These are phyloP conservation scores for Charaxes varanes DNA, from an alignment of 1,140 invertebrate genomes.

Conservation along the genomic window DNA sequence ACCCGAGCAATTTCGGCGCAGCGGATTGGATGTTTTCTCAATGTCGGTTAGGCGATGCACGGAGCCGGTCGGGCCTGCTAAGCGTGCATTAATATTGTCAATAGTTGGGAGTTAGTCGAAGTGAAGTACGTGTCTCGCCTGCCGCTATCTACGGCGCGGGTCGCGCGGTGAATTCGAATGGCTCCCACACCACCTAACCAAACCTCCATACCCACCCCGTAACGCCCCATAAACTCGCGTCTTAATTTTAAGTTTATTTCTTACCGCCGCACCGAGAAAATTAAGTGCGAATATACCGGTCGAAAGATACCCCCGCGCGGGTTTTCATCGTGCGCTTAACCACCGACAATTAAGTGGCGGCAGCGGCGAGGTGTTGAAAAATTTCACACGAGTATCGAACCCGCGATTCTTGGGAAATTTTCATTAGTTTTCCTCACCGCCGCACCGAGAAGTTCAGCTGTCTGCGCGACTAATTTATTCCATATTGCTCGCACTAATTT, in stretches of 20 bases:
- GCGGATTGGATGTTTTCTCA: slow-evolving; percentile 30
- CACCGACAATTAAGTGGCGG: no score
- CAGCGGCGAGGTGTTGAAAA: no score
- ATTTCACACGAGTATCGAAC: no score
- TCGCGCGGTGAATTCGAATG: slow-evolving; percentile 70
- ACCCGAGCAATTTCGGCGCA: slow-evolving; percentile 5
- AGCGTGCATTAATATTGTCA: slow-evolving; percentile 73
- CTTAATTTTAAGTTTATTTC: slow-evolving; percentile 74
- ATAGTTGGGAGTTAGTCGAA: slow-evolving; percentile 72
- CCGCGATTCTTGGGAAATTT: no score
- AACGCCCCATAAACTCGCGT: slow-evolving; percentile 72
- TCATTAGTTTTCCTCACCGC: no score
- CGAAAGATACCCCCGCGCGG: slow-evolving; percentile 50
- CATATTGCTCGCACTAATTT: no score
- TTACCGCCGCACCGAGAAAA: slow-evolving; percentile 69
- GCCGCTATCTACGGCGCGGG: slow-evolving; percentile 68
- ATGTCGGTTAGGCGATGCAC: slow-evolving; percentile 53
- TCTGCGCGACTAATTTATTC: no score
- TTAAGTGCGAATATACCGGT: slow-evolving; percentile 68
- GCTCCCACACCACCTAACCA: slow-evolving; percentile 42
- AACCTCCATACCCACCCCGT: slow-evolving; percentile 48
- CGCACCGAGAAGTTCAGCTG: no score
- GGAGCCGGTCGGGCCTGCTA: slow-evolving; percentile 60
- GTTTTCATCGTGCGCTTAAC: slow-evolving; percentile 35
- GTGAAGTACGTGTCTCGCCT: slow-evolving; percentile 71